Evolutionary conservation across 2,888 invertebrate species (phyloP).

Genomic region (Xestia xanthographa): DNA sequence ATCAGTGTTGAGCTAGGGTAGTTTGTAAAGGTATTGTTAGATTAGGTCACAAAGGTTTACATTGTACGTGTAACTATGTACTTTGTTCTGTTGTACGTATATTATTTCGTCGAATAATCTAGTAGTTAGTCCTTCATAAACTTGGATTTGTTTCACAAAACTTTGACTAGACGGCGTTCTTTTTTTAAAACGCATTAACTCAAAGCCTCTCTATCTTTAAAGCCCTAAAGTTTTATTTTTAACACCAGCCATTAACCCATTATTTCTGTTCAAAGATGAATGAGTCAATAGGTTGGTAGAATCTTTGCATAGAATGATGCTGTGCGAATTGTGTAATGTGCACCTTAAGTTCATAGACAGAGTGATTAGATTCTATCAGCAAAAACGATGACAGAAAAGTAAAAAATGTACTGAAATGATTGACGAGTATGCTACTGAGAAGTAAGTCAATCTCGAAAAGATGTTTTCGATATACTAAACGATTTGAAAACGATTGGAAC

Average conservation of each 20-base stretch:
- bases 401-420: too few species aligned
- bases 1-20: constrained; percentile 20
- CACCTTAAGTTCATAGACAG: too few species aligned
- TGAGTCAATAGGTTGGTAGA: too few species aligned
- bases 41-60: constrained; percentile 18
- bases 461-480: too few species aligned
- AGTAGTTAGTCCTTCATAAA: not conserved
- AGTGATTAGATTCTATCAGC: too few species aligned
- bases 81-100: not conserved
- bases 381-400: too few species aligned
- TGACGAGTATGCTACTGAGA: too few species aligned
- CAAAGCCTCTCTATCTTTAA: not conserved
- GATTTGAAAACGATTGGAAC: too few species aligned
- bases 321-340: too few species aligned
- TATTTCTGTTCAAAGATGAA: too few species aligned
- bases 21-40: constrained; percentile 41
- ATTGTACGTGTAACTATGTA: not conserved
- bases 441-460: too few species aligned
- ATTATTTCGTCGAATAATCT: not conserved
- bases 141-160: not conserved
- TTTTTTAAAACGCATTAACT: not conserved
- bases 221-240: not conserved
- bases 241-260: not conserved
- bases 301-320: too few species aligned
- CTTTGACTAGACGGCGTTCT: not conserved